Percentiles rank a stretch among this genome's conserved stretches.
Conservation (phyloP, 2,797 vertebrate species). For the Argentina silus region DNA sequence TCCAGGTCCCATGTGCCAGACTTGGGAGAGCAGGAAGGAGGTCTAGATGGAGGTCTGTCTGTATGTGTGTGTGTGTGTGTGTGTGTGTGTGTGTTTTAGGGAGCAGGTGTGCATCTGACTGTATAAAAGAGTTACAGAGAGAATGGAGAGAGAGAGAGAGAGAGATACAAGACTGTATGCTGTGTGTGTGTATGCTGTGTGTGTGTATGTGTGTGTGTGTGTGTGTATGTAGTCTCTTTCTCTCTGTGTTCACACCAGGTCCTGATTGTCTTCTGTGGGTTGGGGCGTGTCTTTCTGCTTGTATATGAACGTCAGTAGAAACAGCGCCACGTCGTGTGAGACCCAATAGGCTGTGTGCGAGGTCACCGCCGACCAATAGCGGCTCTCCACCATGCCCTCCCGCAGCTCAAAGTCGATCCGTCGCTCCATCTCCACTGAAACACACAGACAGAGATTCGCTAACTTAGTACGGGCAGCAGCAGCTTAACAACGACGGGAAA, state of each 20-base stretch:
- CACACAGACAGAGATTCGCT: not conserved
- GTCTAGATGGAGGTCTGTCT: not conserved
- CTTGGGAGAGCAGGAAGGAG: slow-evolving; percentile 45
- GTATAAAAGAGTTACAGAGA: slow-evolving; percentile 45
- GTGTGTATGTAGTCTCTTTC: not conserved
- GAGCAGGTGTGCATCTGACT: slow-evolving; percentile 32
- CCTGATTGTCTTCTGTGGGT: slow-evolving; percentile 55
- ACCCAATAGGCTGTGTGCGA: slow-evolving; percentile 98
- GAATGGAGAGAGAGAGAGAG: slow-evolving; percentile 25
- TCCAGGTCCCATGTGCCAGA: slow-evolving; percentile 52
- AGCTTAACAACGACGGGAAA: too few species aligned
- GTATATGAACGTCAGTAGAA: slow-evolving; percentile 95
- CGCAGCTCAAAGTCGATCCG: slow-evolving; percentile 96
- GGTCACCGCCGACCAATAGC: slow-evolving; percentile 97
- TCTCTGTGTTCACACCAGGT: slow-evolving; percentile 66
- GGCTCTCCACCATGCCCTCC: slow-evolving; percentile 96
- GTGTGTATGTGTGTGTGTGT: slow-evolving; percentile 27
- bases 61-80: too few species aligned
- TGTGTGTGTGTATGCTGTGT: slow-evolving; percentile 28
- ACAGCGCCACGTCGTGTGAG: slow-evolving; percentile 94
- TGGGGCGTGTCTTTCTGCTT: slow-evolving; percentile 75
- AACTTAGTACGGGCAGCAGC: too few species aligned
- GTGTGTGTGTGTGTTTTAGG: slow-evolving; percentile 21
- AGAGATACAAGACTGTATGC: slow-evolving; percentile 22
- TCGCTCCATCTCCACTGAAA: slow-evolving; percentile 91